Evolutionary conservation across 2,888 invertebrate species (phyloP).

Genomic region (Polietes domitor): DNA sequence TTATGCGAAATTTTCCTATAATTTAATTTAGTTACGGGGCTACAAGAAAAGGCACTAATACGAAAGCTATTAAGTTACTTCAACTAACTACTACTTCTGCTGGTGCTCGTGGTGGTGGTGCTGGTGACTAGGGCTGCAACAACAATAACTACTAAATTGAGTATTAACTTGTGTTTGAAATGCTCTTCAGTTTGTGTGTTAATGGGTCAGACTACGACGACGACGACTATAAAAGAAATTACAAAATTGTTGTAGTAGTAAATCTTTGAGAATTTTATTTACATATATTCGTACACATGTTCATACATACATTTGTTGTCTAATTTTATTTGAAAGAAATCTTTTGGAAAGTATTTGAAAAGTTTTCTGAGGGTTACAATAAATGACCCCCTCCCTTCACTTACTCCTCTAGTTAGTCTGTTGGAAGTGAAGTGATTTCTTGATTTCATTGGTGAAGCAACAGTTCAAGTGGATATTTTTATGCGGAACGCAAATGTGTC

Average conservation of each 20-base stretch:
- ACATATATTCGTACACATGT: too few species aligned
- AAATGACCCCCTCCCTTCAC: too few species aligned
- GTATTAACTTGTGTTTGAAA: background rate
- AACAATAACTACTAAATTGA: slow-evolving; percentile 9
- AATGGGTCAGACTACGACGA: background rate
- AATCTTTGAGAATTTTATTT: background rate
- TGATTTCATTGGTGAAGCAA: too few species aligned
- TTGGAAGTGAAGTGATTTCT: too few species aligned
- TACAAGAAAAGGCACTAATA: slow-evolving; percentile 21
- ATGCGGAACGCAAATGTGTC: too few species aligned
- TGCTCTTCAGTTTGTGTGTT: slow-evolving; percentile 17
- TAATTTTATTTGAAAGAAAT: background rate
- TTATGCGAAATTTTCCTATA: slow-evolving; percentile 27
- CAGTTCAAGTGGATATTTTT: too few species aligned
- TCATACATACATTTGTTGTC: background rate
- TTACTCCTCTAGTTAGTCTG: too few species aligned
- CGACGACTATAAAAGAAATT: background rate
- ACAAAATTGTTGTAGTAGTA: background rate
- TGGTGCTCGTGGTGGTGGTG: too few species aligned
- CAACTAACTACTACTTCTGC: background rate
- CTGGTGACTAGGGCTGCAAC: too few species aligned
- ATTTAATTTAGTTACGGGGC: slow-evolving; percentile 39
- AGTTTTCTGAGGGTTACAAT: too few species aligned
- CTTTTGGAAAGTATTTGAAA: too few species aligned
- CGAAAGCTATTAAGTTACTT: slow-evolving; percentile 3